Percentiles rank a stretch among this genome's conserved stretches.
Evolutionary conservation across 2,113 vertebrate species (phyloP).

Genomic region (Oceanodroma tethys): DNA sequence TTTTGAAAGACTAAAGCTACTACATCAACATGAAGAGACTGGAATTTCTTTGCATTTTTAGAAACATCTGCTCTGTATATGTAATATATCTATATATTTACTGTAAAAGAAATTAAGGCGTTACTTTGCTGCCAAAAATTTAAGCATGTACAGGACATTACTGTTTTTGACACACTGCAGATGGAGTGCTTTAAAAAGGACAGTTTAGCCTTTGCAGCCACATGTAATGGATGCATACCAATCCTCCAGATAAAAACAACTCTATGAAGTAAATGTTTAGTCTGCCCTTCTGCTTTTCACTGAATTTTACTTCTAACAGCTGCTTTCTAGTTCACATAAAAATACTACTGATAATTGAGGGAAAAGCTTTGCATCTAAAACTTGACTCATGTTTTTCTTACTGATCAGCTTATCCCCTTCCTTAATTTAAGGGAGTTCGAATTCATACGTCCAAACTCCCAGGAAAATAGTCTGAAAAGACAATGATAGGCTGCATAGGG

Average conservation of each 20-base stretch:
- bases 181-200: slow-evolving; percentile 6
- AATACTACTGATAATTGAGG: background rate
- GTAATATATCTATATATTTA: slow-evolving; percentile 1
- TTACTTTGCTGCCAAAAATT: slow-evolving; percentile 23
- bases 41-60: slow-evolving; percentile 40
- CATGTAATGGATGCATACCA: background rate
- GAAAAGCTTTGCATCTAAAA: background rate
- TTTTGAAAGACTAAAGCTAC: background rate
- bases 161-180: slow-evolving; percentile 31
- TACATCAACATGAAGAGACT: background rate
- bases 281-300: slow-evolving; percentile 13
- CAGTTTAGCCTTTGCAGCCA: slow-evolving; percentile 7
- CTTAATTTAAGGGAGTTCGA: background rate
- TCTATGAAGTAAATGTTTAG: slow-evolving; percentile 12
- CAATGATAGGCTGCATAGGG: background rate
- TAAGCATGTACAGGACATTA: background rate
- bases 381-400: background rate
- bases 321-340: background rate
- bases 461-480: background rate
- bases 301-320: background rate
- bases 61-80: slow-evolving; percentile 35
- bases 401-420: background rate
- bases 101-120: slow-evolving; percentile 19
- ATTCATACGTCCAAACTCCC: background rate
- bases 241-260: slow-evolving; percentile 30